Conservation (phyloP, 2,888 invertebrate genomes). For the Eutolmus rufibarbis region DNA sequence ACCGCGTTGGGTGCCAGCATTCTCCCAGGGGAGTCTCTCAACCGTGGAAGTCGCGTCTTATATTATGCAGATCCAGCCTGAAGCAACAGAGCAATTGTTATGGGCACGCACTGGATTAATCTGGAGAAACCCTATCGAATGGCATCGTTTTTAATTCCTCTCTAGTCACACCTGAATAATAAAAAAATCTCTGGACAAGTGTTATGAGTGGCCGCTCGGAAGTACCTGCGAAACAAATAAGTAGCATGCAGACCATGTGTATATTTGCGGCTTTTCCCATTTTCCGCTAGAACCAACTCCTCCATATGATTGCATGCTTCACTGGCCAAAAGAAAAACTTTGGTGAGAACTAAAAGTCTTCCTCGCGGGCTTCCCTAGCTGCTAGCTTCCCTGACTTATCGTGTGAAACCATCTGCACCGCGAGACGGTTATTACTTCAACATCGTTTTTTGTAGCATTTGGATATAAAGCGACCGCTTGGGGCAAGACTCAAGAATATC, state of each 20-base stretch:
- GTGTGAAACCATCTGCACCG: background rate
- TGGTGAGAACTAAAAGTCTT: background rate
- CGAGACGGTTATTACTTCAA: background rate
- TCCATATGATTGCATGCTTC: background rate
- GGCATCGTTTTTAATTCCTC: background rate
- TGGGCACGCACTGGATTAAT: background rate
- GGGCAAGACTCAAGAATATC: background rate
- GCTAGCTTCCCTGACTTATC: background rate
- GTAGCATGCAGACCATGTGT: background rate
- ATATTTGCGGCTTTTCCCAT: background rate
- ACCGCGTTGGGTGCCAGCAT: background rate
- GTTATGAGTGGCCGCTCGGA: background rate
- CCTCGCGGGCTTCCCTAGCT: background rate
- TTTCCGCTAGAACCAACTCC: background rate
- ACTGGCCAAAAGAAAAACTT: background rate
- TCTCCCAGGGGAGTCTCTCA: background rate
- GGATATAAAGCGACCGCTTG: background rate
- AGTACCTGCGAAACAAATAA: background rate
- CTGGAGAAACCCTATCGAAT: background rate
- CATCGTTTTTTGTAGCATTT: background rate
- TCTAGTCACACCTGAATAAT: background rate
- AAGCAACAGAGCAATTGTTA: background rate
- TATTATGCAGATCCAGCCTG: background rate
- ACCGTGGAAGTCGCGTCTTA: background rate
- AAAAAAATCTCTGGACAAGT: background rate